phyloP scores from a whole-genome alignment of 2,113 vertebrate genomes.

The Daphoenositta chrysoptera region DNA sequence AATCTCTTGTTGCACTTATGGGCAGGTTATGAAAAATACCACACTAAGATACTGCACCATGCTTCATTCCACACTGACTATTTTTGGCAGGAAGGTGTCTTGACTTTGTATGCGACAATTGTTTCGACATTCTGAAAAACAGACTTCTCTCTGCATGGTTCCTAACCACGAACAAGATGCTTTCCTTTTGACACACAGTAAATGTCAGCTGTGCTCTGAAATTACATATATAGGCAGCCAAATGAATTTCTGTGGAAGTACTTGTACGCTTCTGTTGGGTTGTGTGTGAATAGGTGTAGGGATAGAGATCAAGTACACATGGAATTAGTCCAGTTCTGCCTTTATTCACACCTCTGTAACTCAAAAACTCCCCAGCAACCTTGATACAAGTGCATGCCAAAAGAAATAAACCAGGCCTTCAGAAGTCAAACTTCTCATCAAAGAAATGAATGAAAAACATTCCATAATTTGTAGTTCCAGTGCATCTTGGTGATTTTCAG shows the following conservation, averaged over 20 bases:
- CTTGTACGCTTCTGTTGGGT: neutral
- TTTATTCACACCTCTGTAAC: neutral
- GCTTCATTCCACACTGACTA: neutral
- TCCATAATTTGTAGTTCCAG: neutral
- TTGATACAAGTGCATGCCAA: rapidly evolving
- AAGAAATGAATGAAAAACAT: neutral
- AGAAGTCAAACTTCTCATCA: neutral
- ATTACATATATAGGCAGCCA: neutral
- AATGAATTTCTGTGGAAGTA: neutral
- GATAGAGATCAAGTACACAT: rapidly evolving
- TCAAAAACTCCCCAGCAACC: neutral
- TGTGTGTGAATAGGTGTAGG: neutral
- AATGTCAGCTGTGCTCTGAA: neutral
- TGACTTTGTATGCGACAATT: neutral
- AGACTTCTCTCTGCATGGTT: neutral
- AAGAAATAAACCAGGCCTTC: neutral
- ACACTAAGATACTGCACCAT: neutral
- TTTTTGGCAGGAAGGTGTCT: neutral
- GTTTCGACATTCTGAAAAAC: neutral
- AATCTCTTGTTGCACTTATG: neutral
- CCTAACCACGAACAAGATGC: neutral
- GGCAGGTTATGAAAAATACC: neutral
- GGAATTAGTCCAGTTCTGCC: neutral
- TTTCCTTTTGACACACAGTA: neutral
- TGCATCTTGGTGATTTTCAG: neutral